Conservation (phyloP, 2,888 invertebrate species). For the Drosophila tanythrix region DNA sequence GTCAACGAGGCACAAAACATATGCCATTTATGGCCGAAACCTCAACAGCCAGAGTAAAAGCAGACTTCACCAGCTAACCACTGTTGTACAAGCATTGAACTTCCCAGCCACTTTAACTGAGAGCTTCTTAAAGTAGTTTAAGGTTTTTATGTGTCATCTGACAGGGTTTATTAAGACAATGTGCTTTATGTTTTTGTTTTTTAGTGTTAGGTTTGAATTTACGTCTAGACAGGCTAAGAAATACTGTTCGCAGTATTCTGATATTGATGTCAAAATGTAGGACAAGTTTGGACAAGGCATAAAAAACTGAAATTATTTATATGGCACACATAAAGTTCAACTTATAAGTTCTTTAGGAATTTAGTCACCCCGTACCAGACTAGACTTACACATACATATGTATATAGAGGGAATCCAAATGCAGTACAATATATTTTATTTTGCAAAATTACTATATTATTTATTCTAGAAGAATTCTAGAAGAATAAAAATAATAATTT, state of each 20-base stretch:
- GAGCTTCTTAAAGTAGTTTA: constrained; percentile 56
- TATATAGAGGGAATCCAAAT: neutral
- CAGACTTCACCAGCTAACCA: constrained; percentile 29
- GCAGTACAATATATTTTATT: neutral
- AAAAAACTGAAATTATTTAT: neutral
- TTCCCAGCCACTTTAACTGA: constrained; percentile 31
- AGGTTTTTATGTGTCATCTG: constrained; percentile 59
- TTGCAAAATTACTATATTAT: neutral
- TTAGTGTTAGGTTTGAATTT: neutral
- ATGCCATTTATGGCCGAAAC: constrained; percentile 70
- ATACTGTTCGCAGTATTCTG: constrained; percentile 9
- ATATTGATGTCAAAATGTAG: constrained; percentile 14
- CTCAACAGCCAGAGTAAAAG: constrained; percentile 58
- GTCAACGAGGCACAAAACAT: constrained; percentile 58
- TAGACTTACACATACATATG: neutral
- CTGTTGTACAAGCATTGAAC: constrained; percentile 45
- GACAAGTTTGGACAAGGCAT: neutral
- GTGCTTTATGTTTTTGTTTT: neutral
- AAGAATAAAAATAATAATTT: rapidly evolving
- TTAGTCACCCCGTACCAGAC: neutral
- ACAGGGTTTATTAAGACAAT: constrained; percentile 33
- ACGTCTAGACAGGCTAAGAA: constrained; percentile 1
- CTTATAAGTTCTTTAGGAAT: neutral
- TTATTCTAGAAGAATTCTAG: neutral
- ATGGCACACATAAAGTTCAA: neutral